Conservation (phyloP, 2,797 vertebrate species). For the Enteromius anoplus region DNA sequence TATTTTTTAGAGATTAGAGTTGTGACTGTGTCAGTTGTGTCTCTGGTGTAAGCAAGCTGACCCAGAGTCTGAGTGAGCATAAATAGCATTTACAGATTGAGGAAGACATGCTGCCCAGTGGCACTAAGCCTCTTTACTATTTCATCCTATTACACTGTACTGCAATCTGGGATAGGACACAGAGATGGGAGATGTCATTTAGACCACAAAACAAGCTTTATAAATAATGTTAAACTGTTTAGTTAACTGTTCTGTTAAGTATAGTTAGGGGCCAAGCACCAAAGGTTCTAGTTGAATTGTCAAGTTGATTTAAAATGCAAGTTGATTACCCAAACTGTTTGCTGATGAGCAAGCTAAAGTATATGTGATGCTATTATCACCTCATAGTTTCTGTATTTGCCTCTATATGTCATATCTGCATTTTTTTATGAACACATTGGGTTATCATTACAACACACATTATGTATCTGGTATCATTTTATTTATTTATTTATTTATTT, state of each 20-base stretch:
- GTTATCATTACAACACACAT: neutral
- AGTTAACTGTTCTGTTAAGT: neutral
- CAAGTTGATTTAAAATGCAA: neutral
- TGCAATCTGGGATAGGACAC: conserved; percentile 64
- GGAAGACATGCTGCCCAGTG: conserved; percentile 52
- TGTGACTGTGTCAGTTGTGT: conserved; percentile 2
- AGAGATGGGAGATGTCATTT: neutral
- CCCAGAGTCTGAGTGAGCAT: conserved; percentile 40
- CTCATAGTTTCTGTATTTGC: neutral
- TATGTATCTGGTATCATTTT: no score
- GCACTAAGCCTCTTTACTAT: conserved; percentile 73
- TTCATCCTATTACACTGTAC: conserved; percentile 68
- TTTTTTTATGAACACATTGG: neutral
- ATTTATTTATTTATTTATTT: no score
- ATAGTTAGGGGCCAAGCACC: neutral
- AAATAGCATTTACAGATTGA: conserved; percentile 48
- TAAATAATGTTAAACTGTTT: neutral
- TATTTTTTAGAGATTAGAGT: conserved; percentile 1
- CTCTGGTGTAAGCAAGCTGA: neutral
- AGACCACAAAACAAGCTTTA: conserved; percentile 1
- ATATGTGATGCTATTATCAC: neutral
- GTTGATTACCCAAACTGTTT: neutral
- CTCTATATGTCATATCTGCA: neutral
- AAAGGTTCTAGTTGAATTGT: neutral
- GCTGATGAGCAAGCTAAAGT: neutral